These are phyloP conservation scores for Phalloptychus januarius DNA, from an alignment of 2,797 vertebrate species.

Conservation along the genomic window DNA sequence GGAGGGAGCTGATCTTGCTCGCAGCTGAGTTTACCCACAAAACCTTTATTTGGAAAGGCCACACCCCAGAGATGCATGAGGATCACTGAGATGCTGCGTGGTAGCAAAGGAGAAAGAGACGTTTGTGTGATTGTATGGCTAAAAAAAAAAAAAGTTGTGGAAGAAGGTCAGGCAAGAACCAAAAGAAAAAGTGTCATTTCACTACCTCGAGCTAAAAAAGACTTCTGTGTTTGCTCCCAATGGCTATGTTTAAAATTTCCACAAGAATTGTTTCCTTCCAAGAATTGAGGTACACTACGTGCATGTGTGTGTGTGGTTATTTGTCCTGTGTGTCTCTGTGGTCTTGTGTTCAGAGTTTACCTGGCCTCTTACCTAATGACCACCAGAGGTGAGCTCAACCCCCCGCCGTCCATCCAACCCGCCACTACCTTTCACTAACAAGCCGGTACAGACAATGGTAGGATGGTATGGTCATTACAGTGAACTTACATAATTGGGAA, in stretches of 20 bases:
- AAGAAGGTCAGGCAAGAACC: constrained; percentile 5
- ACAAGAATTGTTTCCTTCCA: not conserved
- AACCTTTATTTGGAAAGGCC: constrained; percentile 52
- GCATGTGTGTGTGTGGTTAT: too few species aligned
- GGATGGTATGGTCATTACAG: not conserved
- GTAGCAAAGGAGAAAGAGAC: constrained; percentile 3
- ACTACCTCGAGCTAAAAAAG: not conserved
- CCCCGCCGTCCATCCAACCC: too few species aligned
- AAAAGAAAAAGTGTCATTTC: not conserved
- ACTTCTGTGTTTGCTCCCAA: not conserved
- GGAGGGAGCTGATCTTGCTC: constrained; percentile 43
- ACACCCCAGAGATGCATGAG: constrained; percentile 52
- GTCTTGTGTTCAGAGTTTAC: too few species aligned
- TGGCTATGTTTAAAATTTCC: not conserved
- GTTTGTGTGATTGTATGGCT: constrained; percentile 17
- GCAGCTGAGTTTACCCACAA: constrained; percentile 42
- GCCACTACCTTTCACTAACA: too few species aligned
- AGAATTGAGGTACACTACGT: too few species aligned
- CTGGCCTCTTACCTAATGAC: too few species aligned
- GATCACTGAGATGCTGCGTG: constrained; percentile 28
- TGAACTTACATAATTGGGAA: not conserved
- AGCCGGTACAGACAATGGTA: too few species aligned
- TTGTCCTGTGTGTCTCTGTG: too few species aligned
- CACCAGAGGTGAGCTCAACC: too few species aligned
- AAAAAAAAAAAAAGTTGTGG: constrained; percentile 8